Evolutionary conservation across 2,888 invertebrate genomes (phyloP), one percentile per base, ranked within the genome.

Genomic region (Caenorhabditis afra): DNA sequence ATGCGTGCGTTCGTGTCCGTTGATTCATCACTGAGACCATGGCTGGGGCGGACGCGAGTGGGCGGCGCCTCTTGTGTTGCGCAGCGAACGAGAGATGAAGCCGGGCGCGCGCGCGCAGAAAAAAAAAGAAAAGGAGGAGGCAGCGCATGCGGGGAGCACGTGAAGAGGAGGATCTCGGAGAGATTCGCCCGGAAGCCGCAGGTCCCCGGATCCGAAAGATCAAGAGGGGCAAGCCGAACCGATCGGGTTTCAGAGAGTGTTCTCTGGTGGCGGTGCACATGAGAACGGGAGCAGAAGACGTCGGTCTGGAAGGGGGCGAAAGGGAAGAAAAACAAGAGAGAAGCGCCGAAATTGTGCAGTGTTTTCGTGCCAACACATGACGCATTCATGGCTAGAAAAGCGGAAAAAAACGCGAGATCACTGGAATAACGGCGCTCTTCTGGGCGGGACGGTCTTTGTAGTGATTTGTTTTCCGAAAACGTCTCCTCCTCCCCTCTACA

Each of bases 11-110:
- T 55, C 55, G 29, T 7, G 22, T 14, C 52, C 18, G 37, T 37
- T 55, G 55, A 55, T 55, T 55, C 55, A 53, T 35, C 22, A 20
- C n/a, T 11, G 14, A 22, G 50, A 53, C 29, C 29, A 29, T 29
- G 29, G 22, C 22, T 52, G 55, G 12, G 55, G 45, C 53, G 23
- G 23, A 62, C 29, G 55, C 35, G 44, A 47, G 22, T 22, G 59
- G 68, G 59, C 59, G 68, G 68, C 39, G 59, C 16, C 3, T 16
- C 23, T 41, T 18, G 16, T 16, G 64, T 53, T 53, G 66, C 66
- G 66, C 45, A n/a, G n/a, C n/a, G n/a, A n/a, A n/a, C n/a, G 55
- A 29, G 66, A 45, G 66, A 47, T 47, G 50, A 59, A 68, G 58
- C 59, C 39, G 49, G 29, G 29, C 29, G 29, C 29, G 29, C 49